phyloP scores from a whole-genome alignment of 2,113 vertebrate species.

The Engraulis encrasicolus region DNA sequence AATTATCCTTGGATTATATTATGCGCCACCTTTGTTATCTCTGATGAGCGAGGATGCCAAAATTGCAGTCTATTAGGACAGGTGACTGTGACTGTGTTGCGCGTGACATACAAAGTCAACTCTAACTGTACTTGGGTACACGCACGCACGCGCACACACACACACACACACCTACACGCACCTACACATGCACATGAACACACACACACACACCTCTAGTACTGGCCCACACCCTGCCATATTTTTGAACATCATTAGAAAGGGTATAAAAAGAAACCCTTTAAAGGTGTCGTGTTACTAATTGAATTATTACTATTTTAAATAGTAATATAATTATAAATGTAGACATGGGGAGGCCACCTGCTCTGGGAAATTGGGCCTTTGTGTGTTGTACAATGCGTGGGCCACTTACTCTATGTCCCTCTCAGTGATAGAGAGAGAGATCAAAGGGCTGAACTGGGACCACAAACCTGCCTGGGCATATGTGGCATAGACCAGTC shows the following conservation, averaged over 20 bases:
- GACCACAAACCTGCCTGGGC: no score
- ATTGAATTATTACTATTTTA: conserved; percentile 35
- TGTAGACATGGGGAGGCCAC: conserved; percentile 26
- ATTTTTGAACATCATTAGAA: no score
- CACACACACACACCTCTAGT: no score
- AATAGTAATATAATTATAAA: conserved; percentile 35
- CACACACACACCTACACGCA: no score
- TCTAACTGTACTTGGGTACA: neutral
- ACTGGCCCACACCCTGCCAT: no score
- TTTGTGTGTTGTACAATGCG: conserved; percentile 39
- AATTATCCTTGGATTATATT: conserved; percentile 70
- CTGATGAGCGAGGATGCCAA: conserved; percentile 48
- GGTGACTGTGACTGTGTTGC: conserved; percentile 34
- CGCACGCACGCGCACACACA: no score
- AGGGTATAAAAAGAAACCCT: no score
- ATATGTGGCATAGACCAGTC: no score
- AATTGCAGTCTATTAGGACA: neutral
- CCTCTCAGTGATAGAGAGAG: conserved; percentile 52
- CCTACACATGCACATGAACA: no score
- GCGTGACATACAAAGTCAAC: conserved; percentile 35
- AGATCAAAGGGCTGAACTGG: conserved; percentile 69
- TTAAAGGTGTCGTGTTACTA: neutral
- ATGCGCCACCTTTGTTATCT: conserved; percentile 64
- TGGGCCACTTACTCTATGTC: conserved; percentile 54
- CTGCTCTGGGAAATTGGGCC: conserved; percentile 41